phyloP scores from a whole-genome alignment of 2,113 vertebrate species.

The Sterrhoptilus dennistouni region DNA sequence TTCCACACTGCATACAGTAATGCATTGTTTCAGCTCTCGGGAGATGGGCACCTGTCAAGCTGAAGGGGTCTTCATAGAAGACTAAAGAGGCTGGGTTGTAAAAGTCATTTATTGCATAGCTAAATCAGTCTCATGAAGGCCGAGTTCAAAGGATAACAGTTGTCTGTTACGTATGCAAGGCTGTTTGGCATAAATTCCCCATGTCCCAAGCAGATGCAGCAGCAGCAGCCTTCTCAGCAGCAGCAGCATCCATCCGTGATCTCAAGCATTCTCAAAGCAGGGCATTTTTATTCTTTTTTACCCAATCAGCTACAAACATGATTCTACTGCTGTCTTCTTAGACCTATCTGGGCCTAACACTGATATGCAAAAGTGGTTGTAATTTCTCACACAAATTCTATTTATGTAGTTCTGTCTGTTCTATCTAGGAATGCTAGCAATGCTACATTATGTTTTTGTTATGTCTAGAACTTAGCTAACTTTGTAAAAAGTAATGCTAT shows the following conservation, averaged over 20 bases:
- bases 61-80: neutral
- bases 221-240: neutral
- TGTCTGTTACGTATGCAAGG: neutral
- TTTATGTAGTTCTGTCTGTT: neutral
- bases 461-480: neutral
- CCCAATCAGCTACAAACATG: neutral
- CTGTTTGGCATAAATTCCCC: neutral
- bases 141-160: neutral
- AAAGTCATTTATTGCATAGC: neutral
- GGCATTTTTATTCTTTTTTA: neutral
- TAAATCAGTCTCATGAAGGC: neutral
- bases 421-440: neutral
- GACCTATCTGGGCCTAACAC: neutral
- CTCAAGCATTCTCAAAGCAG: neutral
- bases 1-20: neutral
- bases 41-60: neutral
- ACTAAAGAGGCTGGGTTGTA: neutral
- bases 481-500: neutral
- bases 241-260: neutral
- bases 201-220: neutral
- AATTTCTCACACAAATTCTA: neutral
- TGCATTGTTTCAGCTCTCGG: neutral
- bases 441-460: neutral
- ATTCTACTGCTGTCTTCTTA: neutral
- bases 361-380: neutral